phyloP scores from a whole-genome alignment of 2,888 invertebrate genomes.

The Flexamia atlantica region DNA sequence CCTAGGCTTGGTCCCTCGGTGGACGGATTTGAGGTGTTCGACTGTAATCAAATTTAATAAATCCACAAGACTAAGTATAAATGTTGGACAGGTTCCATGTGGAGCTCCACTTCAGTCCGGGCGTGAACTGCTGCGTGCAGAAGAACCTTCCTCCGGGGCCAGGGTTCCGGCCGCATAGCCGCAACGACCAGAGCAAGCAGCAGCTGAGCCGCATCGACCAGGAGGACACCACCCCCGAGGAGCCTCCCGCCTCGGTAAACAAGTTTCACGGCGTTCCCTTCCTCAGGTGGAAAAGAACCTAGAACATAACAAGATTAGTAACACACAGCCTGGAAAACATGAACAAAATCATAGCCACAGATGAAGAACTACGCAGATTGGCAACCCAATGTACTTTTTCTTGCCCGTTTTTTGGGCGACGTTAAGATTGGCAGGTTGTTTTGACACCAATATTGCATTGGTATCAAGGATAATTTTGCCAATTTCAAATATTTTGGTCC shows the following conservation, averaged over 20 bases:
- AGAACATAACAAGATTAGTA: too few species aligned
- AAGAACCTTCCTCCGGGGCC: conserved; percentile 96
- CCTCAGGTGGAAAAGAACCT: too few species aligned
- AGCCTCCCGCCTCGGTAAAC: conserved; percentile 46
- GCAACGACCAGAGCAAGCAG: conserved; percentile 80
- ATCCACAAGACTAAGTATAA: background rate
- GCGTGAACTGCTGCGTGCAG: conserved; percentile 97
- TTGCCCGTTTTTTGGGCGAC: too few species aligned
- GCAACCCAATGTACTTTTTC: too few species aligned
- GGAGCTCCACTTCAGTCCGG: conserved; percentile 99
- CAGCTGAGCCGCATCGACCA: conserved; percentile 66
- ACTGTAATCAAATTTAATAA: too few species aligned
- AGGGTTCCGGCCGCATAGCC: conserved; percentile 93
- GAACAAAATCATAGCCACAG: too few species aligned
- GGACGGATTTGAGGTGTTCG: too few species aligned
- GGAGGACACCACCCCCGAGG: conserved; percentile 66
- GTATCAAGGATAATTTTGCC: too few species aligned
- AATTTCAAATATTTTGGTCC: too few species aligned
- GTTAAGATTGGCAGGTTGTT: background rate
- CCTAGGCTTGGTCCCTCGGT: too few species aligned
- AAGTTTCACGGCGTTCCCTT: background rate
- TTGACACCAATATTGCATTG: background rate
- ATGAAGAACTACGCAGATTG: too few species aligned
- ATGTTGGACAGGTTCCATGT: conserved; percentile 90
- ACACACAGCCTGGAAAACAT: too few species aligned